A percentile compares a stretch with the other conserved stretches of the same genome.
Evolutionary conservation across 2,888 invertebrate species (phyloP).

Genomic region (Epistrophe grossulariae): DNA sequence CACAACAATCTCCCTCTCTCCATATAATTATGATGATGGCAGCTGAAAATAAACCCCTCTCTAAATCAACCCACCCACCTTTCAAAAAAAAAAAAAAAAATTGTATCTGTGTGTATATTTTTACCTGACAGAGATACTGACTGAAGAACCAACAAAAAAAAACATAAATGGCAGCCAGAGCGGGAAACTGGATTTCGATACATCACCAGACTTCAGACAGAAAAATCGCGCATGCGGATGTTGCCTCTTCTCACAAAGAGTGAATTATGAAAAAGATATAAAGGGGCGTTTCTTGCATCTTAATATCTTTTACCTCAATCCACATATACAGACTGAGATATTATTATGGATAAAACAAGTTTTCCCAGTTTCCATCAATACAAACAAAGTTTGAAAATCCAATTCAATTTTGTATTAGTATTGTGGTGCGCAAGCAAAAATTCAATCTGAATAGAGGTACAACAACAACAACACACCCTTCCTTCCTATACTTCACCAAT

Average conservation of each 20-base stretch:
- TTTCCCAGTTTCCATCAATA: slow-evolving; percentile 48
- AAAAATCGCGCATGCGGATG: slow-evolving; percentile 60
- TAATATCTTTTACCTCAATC: slow-evolving; percentile 30
- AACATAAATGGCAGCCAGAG: slow-evolving; percentile 60
- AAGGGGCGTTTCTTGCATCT: slow-evolving; percentile 57
- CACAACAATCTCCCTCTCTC: slow-evolving; percentile 47
- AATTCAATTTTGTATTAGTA: background rate
- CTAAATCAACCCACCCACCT: slow-evolving; percentile 72
- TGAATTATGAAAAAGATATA: slow-evolving; percentile 60
- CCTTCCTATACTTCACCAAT: slow-evolving; percentile 21
- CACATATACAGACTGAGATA: background rate
- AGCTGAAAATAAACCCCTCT: slow-evolving; percentile 71
- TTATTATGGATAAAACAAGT: slow-evolving; percentile 60
- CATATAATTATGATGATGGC: slow-evolving; percentile 21
- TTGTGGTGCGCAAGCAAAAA: slow-evolving; percentile 51
- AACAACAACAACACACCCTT: slow-evolving; percentile 34
- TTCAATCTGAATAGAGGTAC: slow-evolving; percentile 2
- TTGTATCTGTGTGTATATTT: slow-evolving; percentile 31
- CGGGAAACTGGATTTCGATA: slow-evolving; percentile 51
- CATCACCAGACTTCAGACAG: background rate
- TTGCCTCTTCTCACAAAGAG: slow-evolving; percentile 7
- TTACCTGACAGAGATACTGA: slow-evolving; percentile 41
- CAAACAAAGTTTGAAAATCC: slow-evolving; percentile 34
- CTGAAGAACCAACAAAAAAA: background rate
- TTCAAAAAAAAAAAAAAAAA: slow-evolving; percentile 1